Conservation (phyloP, 2,888 invertebrate genomes). For the Gymnocheta viridis region DNA sequence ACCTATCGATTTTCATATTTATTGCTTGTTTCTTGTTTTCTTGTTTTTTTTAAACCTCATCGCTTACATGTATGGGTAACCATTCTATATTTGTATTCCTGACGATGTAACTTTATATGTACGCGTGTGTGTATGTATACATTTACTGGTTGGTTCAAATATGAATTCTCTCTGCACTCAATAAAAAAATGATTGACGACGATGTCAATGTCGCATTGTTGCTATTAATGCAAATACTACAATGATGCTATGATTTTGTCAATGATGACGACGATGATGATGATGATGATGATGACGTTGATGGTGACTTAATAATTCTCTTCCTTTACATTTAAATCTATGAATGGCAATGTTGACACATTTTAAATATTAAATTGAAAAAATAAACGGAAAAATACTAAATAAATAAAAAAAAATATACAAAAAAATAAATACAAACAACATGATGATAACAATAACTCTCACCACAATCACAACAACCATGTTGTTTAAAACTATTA, state of each 20-base stretch:
- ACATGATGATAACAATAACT: constrained; percentile 12
- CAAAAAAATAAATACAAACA: constrained; percentile 3
- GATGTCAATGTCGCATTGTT: constrained; percentile 59
- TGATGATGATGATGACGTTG: constrained; percentile 15
- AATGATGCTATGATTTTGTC: constrained; percentile 30
- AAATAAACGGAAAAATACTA: constrained; percentile 7
- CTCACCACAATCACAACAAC: constrained; percentile 18
- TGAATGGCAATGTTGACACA: constrained; percentile 45
- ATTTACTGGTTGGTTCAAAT: constrained; percentile 12
- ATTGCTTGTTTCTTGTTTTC: constrained; percentile 35
- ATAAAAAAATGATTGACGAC: constrained; percentile 67
- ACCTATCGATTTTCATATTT: constrained; percentile 62
- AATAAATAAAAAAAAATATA: not conserved
- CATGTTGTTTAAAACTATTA: constrained; percentile 2
- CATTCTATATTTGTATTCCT: constrained; percentile 10
- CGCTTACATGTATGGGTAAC: not conserved
- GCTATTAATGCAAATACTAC: constrained; percentile 49
- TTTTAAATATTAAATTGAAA: constrained; percentile 34
- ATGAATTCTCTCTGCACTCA: constrained; percentile 31
- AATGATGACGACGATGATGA: constrained; percentile 18
- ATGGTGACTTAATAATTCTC: constrained; percentile 36
- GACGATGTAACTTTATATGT: not conserved
- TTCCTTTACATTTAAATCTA: constrained; percentile 26
- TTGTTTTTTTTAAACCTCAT: constrained; percentile 23
- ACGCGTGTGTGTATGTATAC: not conserved